Percentiles rank a stretch among this genome's conserved stretches.
Conservation (phyloP, 2,888 invertebrate species). For the Acanthopleura granulata region DNA sequence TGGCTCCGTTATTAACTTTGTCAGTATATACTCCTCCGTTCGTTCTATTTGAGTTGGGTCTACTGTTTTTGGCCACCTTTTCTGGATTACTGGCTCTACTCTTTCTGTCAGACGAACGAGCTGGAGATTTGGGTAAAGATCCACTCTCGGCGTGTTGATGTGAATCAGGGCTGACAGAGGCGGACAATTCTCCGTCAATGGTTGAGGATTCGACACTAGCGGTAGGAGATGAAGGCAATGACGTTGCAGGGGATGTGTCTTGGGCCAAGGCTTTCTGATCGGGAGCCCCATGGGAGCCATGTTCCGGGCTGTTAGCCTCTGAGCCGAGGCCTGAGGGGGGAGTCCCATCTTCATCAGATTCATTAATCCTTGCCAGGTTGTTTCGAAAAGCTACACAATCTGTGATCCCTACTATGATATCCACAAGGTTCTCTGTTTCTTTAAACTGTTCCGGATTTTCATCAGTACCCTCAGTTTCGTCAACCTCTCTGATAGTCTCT, state of each 20-base stretch:
- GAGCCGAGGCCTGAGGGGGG: no score
- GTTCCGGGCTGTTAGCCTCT: no score
- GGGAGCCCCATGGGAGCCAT: background rate
- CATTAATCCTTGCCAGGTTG: background rate
- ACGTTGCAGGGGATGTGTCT: background rate
- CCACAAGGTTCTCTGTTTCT: background rate
- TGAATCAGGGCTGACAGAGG: background rate
- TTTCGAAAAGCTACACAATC: slow-evolving; percentile 4
- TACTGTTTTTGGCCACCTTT: background rate
- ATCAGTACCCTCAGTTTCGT: background rate
- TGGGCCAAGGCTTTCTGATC: background rate
- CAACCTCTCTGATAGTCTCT: background rate
- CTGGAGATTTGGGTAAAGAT: background rate
- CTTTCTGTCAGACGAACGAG: background rate
- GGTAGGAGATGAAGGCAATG: background rate
- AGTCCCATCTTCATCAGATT: background rate
- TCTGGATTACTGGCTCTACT: background rate
- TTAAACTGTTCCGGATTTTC: background rate
- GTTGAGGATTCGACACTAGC: background rate
- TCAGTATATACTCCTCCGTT: background rate
- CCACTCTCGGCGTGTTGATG: background rate
- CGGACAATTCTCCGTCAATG: background rate
- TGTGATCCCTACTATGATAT: background rate
- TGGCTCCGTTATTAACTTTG: background rate
- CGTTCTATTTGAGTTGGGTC: background rate